phyloP scores from a whole-genome alignment of 2,797 vertebrate species.

The Chiloscyllium punctatum region DNA sequence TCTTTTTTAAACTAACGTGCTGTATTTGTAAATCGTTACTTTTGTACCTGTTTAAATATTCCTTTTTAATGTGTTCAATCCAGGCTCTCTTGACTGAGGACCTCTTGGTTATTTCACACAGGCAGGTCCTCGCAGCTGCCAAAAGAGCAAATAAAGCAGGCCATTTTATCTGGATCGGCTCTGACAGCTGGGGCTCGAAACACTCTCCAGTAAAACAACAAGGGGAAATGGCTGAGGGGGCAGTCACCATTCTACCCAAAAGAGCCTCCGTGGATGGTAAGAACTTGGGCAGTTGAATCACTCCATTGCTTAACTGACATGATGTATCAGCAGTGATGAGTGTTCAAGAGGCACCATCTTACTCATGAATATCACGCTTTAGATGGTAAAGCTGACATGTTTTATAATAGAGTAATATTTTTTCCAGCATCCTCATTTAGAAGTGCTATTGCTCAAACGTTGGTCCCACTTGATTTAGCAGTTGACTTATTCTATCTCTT shows the following conservation, averaged over 20 bases:
- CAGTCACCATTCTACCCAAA: slow-evolving; percentile 87
- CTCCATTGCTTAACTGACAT: background rate
- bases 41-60: background rate
- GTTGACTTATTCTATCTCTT: background rate
- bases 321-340: background rate
- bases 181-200: slow-evolving; percentile 92
- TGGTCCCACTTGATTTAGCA: background rate
- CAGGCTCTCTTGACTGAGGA: background rate
- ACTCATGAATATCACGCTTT: background rate
- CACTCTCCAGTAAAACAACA: slow-evolving; percentile 71
- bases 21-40: background rate
- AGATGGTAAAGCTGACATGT: background rate
- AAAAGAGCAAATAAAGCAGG: slow-evolving; percentile 83
- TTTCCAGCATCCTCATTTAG: background rate
- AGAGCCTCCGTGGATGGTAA: slow-evolving; percentile 85
- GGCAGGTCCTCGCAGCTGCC: slow-evolving; percentile 83
- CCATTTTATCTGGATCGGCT: slow-evolving; percentile 91
- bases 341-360: background rate
- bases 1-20: background rate
- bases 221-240: slow-evolving; percentile 81
- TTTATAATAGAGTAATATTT: background rate
- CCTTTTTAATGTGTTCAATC: background rate
- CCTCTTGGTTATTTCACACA: slow-evolving; percentile 49
- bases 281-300: background rate
- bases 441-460: background rate